Evolutionary conservation across 2,113 vertebrate species (phyloP).

Genomic region (Bathybates hornii): DNA sequence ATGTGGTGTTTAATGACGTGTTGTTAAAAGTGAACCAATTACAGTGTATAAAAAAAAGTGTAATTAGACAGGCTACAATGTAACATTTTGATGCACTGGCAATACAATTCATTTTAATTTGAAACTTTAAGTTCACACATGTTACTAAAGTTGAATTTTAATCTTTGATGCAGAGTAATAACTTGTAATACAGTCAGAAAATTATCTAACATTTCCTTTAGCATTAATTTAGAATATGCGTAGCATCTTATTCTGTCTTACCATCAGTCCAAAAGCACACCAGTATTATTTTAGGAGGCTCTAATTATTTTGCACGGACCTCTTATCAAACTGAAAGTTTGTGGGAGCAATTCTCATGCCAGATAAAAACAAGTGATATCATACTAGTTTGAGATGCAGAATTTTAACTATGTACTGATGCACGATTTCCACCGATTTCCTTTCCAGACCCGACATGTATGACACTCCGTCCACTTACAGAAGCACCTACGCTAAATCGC

Average conservation of each 20-base stretch:
- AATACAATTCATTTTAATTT: neutral
- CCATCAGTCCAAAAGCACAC: neutral
- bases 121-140: neutral
- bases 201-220: neutral
- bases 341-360: neutral
- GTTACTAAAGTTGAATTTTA: neutral
- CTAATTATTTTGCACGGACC: neutral
- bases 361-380: neutral
- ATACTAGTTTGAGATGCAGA: neutral
- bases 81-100: neutral
- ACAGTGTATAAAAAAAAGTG: neutral
- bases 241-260: neutral
- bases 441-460: conserved; percentile 41
- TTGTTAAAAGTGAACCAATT: neutral
- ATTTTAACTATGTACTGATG: neutral
- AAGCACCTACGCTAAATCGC: neutral
- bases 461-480: conserved; percentile 30
- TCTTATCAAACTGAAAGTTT: neutral
- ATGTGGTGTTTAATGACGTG: neutral
- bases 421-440: neutral
- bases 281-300: neutral
- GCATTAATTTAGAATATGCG: neutral
- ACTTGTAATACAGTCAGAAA: neutral
- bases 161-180: neutral
- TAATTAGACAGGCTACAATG: neutral